phyloP scores from a whole-genome alignment of 2,888 invertebrate species.

The Cataglyphis livida region DNA sequence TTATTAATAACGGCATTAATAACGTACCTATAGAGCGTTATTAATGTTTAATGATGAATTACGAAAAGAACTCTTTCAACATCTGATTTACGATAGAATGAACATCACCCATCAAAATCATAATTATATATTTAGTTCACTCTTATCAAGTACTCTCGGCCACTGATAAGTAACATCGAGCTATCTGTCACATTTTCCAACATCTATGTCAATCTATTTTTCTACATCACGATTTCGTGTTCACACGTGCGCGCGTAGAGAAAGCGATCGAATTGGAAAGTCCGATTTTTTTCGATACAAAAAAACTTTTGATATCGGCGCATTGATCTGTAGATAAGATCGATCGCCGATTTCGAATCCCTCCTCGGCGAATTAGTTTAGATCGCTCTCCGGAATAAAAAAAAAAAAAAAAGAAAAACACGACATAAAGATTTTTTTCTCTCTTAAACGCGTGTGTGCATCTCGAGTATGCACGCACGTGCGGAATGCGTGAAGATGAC shows the following conservation, averaged over 20 bases:
- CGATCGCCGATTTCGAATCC: neutral
- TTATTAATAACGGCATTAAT: slow-evolving; percentile 16
- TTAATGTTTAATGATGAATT: slow-evolving; percentile 7
- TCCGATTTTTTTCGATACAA: neutral
- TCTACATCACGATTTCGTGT: neutral
- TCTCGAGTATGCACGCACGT: slow-evolving; percentile 23
- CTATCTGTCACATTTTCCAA: slow-evolving; percentile 6
- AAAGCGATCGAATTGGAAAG: neutral
- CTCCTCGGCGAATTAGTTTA: neutral
- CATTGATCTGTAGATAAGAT: neutral
- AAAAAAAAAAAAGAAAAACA: neutral
- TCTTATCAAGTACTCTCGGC: neutral
- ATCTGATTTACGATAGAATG: neutral
- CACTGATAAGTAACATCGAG: neutral
- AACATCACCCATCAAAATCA: slow-evolving; percentile 28
- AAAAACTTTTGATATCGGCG: neutral
- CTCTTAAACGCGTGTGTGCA: slow-evolving; percentile 1
- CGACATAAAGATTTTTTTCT: neutral
- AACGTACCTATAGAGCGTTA: slow-evolving; percentile 11
- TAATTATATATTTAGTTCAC: slow-evolving; percentile 12
- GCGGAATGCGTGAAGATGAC: slow-evolving; percentile 18
- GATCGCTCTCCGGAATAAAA: neutral
- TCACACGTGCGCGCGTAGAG: neutral
- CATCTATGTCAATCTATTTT: neutral
- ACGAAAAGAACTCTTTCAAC: neutral